Percentiles rank a stretch among this genome's conserved stretches.
phyloP scores from a whole-genome alignment of 2,888 invertebrate species.

The Prostheceraeus crozeri region DNA sequence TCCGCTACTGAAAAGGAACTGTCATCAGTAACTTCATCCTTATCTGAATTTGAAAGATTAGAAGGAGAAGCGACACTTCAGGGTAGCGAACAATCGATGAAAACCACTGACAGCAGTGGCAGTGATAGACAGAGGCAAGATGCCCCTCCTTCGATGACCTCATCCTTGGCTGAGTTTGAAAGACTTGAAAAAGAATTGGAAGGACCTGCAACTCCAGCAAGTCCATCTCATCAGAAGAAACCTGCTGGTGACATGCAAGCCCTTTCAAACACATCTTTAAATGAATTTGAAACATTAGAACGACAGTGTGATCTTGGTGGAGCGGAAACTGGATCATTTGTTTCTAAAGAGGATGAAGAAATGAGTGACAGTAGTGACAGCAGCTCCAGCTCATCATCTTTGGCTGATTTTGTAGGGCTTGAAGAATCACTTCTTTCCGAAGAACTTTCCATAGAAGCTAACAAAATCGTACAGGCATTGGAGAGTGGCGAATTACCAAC shows the following conservation, averaged over 20 bases:
- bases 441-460: conserved; percentile 25
- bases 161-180: conserved; percentile 33
- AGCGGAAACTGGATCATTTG: neutral
- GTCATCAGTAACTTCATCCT: conserved; percentile 26
- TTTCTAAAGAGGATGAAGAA: conserved; percentile 3
- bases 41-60: conserved; percentile 30
- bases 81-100: conserved; percentile 24
- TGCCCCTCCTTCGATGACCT: conserved; percentile 9
- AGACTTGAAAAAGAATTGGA: conserved; percentile 26
- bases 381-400: conserved; percentile 6
- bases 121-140: neutral
- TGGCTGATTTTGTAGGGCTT: conserved; percentile 14
- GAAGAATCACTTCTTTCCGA: neutral
- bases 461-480: conserved; percentile 29
- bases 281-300: conserved; percentile 19
- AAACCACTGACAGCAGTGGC: conserved; percentile 29
- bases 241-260: too few relatives aligned
- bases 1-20: conserved; percentile 7
- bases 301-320: conserved; percentile 10
- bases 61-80: conserved; percentile 31
- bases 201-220: conserved; percentile 3
- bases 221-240: neutral
- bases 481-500: conserved; percentile 29
- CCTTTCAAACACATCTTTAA: neutral
- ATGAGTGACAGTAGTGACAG: neutral